Evolutionary conservation across 2,113 vertebrate genomes (phyloP), one percentile per base, ranked within the genome.

Genomic region (Alethe diademata): DNA sequence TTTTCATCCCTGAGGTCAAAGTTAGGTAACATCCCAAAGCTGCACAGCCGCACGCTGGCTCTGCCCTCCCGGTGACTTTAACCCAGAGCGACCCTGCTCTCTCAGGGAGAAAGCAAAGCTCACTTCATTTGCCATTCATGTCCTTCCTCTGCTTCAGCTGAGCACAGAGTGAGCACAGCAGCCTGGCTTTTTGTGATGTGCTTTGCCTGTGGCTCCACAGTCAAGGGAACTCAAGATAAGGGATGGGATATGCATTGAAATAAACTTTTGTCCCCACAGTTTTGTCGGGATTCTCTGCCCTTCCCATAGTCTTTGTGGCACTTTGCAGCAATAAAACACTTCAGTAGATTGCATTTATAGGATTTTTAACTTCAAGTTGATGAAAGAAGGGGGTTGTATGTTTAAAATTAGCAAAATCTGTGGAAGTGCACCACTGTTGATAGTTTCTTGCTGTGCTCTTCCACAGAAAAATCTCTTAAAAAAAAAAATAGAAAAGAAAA

Each of bases 361-460:
- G 28, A 74, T 60, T 18, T 94, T 83, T 93, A 57, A 60, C 54
- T 86, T 79, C 12, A n/a, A 33, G 11, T 57, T 80, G 57, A n/a
- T 67, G 79, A 86, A 78, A 88, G n/a, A 76, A 78, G 35, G 53
- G 35, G 24, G 29, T 73, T 78, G 28, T 36, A 15, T 79, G 64
- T 81, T 89, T 84, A 94, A 92, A 88, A 88, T 96, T 33, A 88
- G 79, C 56, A 90, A 84, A 88, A 81, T 50, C 28, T 31, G 50
- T 81, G 48, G 40, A 93, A 66, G 42, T 42, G 61, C 51, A 56
- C 56, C 69, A 16, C 67, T 79, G 78, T 64, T 94, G 78, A 67
- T 67, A 65, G 79, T 56, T 92, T 56, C 92, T 88, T 57, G 82
- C 94, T 84, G 95, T 81, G 88, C 56, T 36, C 36, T 90, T 90